phyloP scores from a whole-genome alignment of 1,140 invertebrate species.

The Aporrectodea caliginosa region DNA sequence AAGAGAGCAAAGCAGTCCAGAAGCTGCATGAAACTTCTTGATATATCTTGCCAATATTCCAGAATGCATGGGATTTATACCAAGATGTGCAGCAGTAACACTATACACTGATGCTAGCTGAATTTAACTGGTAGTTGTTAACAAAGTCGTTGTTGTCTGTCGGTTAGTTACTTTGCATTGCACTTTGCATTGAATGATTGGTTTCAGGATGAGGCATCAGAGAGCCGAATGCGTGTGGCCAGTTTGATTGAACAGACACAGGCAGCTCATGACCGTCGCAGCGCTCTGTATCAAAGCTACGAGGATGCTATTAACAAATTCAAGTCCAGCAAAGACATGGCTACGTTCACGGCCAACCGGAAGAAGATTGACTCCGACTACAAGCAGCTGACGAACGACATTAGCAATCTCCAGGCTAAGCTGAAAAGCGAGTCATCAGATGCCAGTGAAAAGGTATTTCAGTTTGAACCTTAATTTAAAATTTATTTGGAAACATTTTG shows the following conservation, averaged over 20 bases:
- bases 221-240: conserved; percentile 60
- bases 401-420: conserved; percentile 62
- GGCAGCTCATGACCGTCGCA: conserved; percentile 63
- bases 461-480: no score
- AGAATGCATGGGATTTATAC: no score
- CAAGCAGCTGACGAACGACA: conserved; percentile 62
- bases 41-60: no score
- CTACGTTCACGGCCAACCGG: conserved; percentile 55
- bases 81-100: no score
- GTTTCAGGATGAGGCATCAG: conserved; percentile 61
- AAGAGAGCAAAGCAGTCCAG: no score
- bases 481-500: no score
- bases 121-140: no score
- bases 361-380: conserved; percentile 66
- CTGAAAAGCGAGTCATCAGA: conserved; percentile 65
- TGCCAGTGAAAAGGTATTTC: conserved; percentile 60
- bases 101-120: no score
- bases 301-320: conserved; percentile 65
- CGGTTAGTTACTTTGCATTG: no score
- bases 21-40: no score
- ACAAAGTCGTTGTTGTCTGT: no score
- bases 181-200: no score
- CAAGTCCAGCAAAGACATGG: conserved; percentile 65
- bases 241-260: conserved; percentile 60
- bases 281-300: conserved; percentile 63